phyloP scores from a whole-genome alignment of 2,113 vertebrate genomes.

The Semnornis frantzii region DNA sequence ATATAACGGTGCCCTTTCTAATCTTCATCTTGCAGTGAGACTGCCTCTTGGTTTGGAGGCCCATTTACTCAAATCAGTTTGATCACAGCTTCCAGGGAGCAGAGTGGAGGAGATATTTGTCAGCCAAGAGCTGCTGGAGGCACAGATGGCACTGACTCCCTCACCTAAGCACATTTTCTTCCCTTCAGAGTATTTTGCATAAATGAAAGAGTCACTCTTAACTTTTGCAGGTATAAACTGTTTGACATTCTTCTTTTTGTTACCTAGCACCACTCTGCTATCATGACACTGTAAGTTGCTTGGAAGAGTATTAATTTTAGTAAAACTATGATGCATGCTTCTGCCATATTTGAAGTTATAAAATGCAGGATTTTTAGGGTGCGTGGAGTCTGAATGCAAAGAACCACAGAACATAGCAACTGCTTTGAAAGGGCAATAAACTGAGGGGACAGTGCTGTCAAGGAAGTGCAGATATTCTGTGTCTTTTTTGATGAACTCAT shows the following conservation, averaged over 20 bases:
- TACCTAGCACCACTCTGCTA: neutral
- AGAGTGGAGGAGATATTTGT: neutral
- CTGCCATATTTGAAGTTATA: neutral
- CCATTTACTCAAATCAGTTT: neutral
- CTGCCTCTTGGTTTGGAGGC: neutral
- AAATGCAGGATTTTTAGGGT: neutral
- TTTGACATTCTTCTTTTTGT: neutral
- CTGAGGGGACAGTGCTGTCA: neutral
- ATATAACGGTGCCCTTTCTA: neutral
- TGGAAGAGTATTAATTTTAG: neutral
- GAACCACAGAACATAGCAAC: neutral
- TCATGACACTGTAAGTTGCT: neutral
- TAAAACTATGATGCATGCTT: neutral
- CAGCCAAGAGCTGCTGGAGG: constrained; percentile 12
- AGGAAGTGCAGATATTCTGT: neutral
- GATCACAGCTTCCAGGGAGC: neutral
- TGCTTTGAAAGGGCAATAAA: neutral
- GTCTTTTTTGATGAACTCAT: neutral
- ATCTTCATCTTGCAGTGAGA: neutral
- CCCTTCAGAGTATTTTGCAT: neutral
- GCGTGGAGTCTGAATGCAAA: neutral
- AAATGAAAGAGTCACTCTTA: neutral
- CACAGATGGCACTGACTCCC: constrained; percentile 29
- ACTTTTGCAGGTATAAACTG: neutral
- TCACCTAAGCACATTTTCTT: constrained; percentile 32